Percentiles rank a stretch among this genome's conserved stretches.
Conservation (phyloP, 2,888 invertebrate genomes). For the Tinea pellionella region DNA sequence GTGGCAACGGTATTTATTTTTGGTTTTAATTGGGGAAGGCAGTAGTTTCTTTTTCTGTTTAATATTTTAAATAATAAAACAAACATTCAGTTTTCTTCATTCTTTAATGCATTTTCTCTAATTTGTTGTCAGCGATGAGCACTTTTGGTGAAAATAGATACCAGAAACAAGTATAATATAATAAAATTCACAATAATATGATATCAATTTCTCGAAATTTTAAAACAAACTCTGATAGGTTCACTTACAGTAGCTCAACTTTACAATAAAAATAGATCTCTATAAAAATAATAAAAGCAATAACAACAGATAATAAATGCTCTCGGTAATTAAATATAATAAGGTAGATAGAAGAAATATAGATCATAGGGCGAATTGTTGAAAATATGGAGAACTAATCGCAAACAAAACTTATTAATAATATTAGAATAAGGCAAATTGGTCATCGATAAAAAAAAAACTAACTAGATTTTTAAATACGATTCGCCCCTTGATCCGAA, state of each 20-base stretch:
- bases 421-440: background rate
- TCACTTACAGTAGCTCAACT: constrained; percentile 52
- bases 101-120: constrained; percentile 71
- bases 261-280: constrained; percentile 70
- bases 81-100: constrained; percentile 49
- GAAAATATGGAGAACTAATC: background rate
- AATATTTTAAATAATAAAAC: background rate
- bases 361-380: background rate
- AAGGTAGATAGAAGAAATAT: constrained; percentile 23
- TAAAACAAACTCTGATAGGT: constrained; percentile 6
- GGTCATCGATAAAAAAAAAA: constrained; percentile 30
- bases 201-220: constrained; percentile 19
- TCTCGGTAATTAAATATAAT: background rate
- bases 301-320: constrained; percentile 42
- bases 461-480: background rate
- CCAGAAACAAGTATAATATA: constrained; percentile 31
- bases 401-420: background rate
- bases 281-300: constrained; percentile 68
- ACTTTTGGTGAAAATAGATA: constrained; percentile 76
- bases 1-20: too few relatives aligned
- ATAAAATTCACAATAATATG: constrained; percentile 23
- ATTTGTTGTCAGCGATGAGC: constrained; percentile 76
- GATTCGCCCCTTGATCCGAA: background rate
- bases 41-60: too few relatives aligned
- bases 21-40: background rate